A percentile compares a stretch with the other conserved stretches of the same genome.
phyloP scores from a whole-genome alignment of 1,140 invertebrate genomes.

The Anthonomus grandis region DNA sequence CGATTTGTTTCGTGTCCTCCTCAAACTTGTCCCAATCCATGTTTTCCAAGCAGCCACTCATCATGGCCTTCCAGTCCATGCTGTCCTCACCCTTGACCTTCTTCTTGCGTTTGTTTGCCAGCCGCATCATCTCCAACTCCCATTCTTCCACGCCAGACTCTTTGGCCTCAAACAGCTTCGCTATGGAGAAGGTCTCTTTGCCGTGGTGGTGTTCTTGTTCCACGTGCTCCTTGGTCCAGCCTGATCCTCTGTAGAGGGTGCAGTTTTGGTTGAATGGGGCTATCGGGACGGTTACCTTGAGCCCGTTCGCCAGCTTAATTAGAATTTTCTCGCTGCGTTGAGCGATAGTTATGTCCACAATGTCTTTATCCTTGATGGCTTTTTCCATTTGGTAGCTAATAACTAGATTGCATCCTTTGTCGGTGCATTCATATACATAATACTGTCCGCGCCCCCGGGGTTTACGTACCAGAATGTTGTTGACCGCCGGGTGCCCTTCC shows the following conservation, averaged over 20 bases:
- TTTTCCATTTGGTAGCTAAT: conserved; percentile 70
- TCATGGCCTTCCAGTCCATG: conserved; percentile 43
- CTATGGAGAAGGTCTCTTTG: conserved; percentile 57
- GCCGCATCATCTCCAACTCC: conserved; percentile 46
- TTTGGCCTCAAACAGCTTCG: conserved; percentile 75
- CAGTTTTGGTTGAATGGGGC: conserved; percentile 58
- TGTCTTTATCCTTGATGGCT: conserved; percentile 71
- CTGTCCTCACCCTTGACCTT: conserved; percentile 49
- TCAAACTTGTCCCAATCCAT: conserved; percentile 49
- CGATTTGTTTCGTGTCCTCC: conserved; percentile 49
- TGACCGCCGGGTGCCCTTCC: conserved; percentile 56
- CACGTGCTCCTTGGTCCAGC: conserved; percentile 58
- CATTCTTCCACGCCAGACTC: conserved; percentile 63
- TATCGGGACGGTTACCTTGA: conserved; percentile 66
- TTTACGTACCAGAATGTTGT: conserved; percentile 57
- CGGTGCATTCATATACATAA: conserved; percentile 61
- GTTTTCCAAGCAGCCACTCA: conserved; percentile 41
- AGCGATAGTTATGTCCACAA: conserved; percentile 71
- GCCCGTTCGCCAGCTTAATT: conserved; percentile 65
- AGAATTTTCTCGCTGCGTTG: conserved; percentile 69
- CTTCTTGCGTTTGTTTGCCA: conserved; percentile 45
- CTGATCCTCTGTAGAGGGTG: conserved; percentile 61
- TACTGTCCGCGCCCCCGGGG: conserved; percentile 38
- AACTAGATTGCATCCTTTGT: conserved; percentile 69
- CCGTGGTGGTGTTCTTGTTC: conserved; percentile 57